Evolutionary conservation across 2,888 invertebrate genomes (phyloP).

Genomic region (Thecocarcelia acutangulata): DNA sequence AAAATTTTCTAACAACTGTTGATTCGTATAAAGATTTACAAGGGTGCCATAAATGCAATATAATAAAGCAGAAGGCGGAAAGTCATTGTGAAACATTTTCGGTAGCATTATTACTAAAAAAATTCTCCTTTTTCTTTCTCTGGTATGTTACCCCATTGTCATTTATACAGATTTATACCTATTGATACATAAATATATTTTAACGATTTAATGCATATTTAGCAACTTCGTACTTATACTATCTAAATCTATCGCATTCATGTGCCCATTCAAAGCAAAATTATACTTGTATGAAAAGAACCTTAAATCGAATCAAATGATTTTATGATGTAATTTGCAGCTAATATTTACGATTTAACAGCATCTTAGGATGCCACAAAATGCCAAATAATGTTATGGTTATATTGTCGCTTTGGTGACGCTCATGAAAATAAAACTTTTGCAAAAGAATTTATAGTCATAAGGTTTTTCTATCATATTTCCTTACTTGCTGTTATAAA

Average conservation of each 20-base stretch:
- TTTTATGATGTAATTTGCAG: conserved; percentile 81
- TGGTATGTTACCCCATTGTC: no score
- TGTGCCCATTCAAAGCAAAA: conserved; percentile 13
- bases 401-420: conserved; percentile 79
- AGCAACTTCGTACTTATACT: no score
- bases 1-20: no score
- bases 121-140: no score
- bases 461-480: conserved; percentile 14
- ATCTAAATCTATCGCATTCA: not conserved
- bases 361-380: conserved; percentile 79
- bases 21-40: no score
- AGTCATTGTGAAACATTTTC: no score
- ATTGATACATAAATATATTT: no score
- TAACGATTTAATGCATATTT: no score
- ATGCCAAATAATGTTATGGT: conserved; percentile 80
- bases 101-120: no score
- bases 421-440: conserved; percentile 57
- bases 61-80: no score
- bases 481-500: not conserved
- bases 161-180: no score
- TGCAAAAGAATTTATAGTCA: conserved; percentile 47
- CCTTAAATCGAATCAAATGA: conserved; percentile 81
- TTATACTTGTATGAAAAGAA: conserved; percentile 75
- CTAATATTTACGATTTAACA: conserved; percentile 81
- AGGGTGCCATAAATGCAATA: no score